phyloP scores from a whole-genome alignment of 2,888 invertebrate genomes.

The Hyalella azteca region DNA sequence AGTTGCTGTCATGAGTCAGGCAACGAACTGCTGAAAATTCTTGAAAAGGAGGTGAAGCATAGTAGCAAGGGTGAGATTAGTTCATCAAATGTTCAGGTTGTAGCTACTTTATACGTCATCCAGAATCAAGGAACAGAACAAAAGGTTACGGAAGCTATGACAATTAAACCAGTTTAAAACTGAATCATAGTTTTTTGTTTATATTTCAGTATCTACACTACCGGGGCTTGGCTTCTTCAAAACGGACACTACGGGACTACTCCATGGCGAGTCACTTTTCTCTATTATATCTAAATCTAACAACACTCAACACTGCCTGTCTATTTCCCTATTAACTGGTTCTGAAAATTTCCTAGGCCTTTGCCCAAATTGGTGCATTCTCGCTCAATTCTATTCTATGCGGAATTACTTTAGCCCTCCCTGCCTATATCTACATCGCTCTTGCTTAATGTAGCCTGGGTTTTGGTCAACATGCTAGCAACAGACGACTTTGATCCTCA shows the following conservation, averaged over 20 bases:
- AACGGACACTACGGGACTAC: background rate
- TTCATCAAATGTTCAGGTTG: too few relatives aligned
- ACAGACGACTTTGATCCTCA: background rate
- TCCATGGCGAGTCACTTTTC: background rate
- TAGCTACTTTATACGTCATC: too few relatives aligned
- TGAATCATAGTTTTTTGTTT: too few relatives aligned
- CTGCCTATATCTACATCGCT: background rate
- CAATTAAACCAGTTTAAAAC: too few relatives aligned
- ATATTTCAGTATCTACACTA: background rate
- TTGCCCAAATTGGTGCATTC: background rate
- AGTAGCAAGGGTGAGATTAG: too few relatives aligned
- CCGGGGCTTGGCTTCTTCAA: background rate
- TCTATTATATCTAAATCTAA: background rate
- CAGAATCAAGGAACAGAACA: too few relatives aligned
- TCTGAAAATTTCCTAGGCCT: background rate
- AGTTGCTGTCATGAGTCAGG: too few relatives aligned
- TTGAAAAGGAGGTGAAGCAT: too few relatives aligned
- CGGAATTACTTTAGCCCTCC: background rate
- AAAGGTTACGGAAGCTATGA: too few relatives aligned
- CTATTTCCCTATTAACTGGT: background rate
- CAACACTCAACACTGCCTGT: background rate
- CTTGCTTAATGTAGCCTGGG: background rate
- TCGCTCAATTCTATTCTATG: background rate
- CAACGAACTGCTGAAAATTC: too few relatives aligned
- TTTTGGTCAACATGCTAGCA: background rate